Base-by-base conservation (phyloP, 2,113 vertebrate species). In the Pachycephala philippinensis region DNA sequence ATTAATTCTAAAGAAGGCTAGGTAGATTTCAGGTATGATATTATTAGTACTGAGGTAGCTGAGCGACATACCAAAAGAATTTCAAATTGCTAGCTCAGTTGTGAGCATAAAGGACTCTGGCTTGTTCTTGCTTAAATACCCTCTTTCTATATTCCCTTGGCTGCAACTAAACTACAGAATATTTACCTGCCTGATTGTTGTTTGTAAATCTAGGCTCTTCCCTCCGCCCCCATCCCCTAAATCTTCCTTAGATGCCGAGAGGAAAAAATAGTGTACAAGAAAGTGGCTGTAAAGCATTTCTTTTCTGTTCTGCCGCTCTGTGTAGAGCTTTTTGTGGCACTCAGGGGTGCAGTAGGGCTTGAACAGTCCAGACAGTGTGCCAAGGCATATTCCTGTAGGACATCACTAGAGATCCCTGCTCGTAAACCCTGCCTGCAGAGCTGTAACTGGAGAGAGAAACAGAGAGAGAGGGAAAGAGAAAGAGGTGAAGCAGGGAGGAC, bases 121-220 rank as follows among this genome's bases (percentile, higher is more conserved):
- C 64, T 87, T 83, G 22, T 81, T 94, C 40, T 75, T 86, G 52
- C 56, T 90, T 96, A 92, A 96, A 93, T 78, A 64, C 16, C 11
- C 37, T 78, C 27, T 21, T 96, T 86, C 61, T 60, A 0, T 82
- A 89, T 84, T 95, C 95, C 86, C 92, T 81, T 65, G 86, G 47
- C 76, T 94, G 72, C 66, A 87, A 20, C 84, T 87, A 85, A 95
- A 60, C 77, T 39, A 37, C 49, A 78, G 88, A 94, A 84, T 96
- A 94, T 94, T 93, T 96, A 96, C 93, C 92, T 94, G 37, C 74
- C 50, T 93, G 92, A 96, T 92, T 74, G 66, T 89, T 96, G 87
- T 94, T 97, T 97, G 85, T 94, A 96, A 96, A 93, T 95, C 76
- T 74, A 40, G 49, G 26, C 56, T 81, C 31, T 52, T 65, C 42